These are phyloP conservation scores for Griposia aprilina DNA, from an alignment of 2,888 invertebrate genomes.

Conservation along the genomic window DNA sequence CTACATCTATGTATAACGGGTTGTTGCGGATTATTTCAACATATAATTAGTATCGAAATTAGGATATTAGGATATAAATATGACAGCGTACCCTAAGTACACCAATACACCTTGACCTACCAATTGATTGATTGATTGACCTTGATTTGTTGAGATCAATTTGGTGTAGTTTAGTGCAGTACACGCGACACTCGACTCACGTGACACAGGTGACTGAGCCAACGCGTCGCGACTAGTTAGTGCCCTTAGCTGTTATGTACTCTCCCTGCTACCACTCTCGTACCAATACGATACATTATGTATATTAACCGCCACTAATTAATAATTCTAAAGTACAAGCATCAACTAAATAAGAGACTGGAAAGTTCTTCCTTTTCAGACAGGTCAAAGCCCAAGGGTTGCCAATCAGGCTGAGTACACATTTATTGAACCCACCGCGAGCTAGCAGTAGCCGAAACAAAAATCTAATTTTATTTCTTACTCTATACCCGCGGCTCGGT, in stretches of 20 bases:
- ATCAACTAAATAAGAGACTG: neutral
- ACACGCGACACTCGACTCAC: neutral
- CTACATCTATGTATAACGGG: no score
- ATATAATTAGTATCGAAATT: neutral
- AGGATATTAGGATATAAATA: neutral
- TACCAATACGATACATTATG: neutral
- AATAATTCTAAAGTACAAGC: neutral
- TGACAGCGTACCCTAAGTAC: neutral
- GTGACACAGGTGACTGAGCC: neutral
- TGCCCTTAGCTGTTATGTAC: neutral
- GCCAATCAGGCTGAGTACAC: neutral
- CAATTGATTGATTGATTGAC: no score
- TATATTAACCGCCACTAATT: neutral
- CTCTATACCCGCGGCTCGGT: neutral
- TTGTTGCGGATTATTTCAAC: neutral
- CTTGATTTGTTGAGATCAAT: slow-evolving; percentile 2
- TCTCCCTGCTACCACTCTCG: no score
- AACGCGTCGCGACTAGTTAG: neutral
- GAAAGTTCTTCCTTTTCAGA: neutral
- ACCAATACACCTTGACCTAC: neutral
- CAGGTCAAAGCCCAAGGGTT: neutral
- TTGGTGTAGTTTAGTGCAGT: neutral
- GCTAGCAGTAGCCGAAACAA: neutral
- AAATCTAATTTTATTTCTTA: neutral
- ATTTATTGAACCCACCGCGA: neutral